Evolutionary conservation across 2,797 vertebrate species (phyloP), one percentile per base, ranked within the genome.

Genomic region (Falco rusticolus): DNA sequence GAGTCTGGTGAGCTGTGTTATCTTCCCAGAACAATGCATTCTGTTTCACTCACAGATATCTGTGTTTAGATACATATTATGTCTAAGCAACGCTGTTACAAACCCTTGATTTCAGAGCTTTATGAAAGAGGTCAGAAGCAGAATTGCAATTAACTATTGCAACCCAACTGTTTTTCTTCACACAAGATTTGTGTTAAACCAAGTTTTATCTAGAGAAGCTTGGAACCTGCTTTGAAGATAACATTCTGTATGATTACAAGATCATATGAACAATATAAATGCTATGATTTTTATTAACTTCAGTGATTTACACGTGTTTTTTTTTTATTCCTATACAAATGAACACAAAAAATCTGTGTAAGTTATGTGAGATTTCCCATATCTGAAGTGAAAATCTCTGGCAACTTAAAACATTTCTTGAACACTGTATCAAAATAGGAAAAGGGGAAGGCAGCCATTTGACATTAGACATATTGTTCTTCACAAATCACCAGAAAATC

Each of bases 51-150:
- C 87, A 78, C 54, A 77, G 66, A 61, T 82, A 83, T 65, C 76
- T 80, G 43, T 68, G 72, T 65, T 93, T 64, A 74, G 82, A 96
- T 68, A 92, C 50, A n/a, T 69, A 45, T 60, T 82, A 48, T 37
- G n/a, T 74, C 78, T 77, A 72, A 72, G 34, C 59, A 39, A 65
- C n/a, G 31, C n/a, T 74, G 28, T 34, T 71, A 81, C 6, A 94
- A 87, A 82, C 5, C 29, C 79, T 70, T 69, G 9, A 50, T 75
- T 93, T 94, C 90, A 91, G 74, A 90, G 16, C 48, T 82, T 94
- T 87, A 48, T 37, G 79, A 93, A 95, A 86, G 48, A 79, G 0
- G 0, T 76, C 64, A 92, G 33, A 92, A 84, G 51, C 26, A 87
- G 82, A 93, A 68, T 4, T 69, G 59, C 61, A 76, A 50, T 59